Percentiles rank a stretch among this genome's conserved stretches.
Conservation (phyloP, 1,140 invertebrate species). For the Bombus fervidus region DNA sequence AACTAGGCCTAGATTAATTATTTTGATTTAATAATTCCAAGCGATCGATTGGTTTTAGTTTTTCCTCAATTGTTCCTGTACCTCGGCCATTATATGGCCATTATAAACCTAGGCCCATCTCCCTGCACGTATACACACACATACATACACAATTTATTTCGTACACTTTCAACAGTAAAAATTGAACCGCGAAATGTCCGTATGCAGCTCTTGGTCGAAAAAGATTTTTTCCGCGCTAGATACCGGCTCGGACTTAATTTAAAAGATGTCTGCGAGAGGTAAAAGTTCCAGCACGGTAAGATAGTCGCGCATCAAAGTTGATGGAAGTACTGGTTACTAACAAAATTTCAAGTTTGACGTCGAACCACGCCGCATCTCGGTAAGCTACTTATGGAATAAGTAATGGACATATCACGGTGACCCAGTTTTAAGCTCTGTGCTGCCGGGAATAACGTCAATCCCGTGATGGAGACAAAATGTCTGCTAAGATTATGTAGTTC, state of each 20-base stretch:
- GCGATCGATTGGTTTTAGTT: not conserved
- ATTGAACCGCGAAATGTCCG: not conserved
- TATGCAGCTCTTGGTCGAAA: not conserved
- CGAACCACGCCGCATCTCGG: constrained; percentile 10
- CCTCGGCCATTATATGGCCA: fast-evolving
- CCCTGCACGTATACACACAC: too few relatives aligned
- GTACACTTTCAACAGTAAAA: too few relatives aligned
- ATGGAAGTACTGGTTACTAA: constrained; percentile 27
- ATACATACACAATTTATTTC: not conserved
- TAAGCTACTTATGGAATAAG: constrained; percentile 52
- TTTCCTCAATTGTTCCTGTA: not conserved
- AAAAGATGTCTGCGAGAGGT: constrained; percentile 6
- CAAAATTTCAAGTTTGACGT: constrained; percentile 45
- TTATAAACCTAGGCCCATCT: not conserved
- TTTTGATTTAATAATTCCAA: not conserved
- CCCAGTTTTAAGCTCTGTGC: constrained; percentile 27
- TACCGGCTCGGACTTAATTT: constrained; percentile 26
- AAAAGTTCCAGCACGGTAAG: constrained; percentile 20
- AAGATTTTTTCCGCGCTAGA: not conserved
- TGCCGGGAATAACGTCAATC: constrained; percentile 17
- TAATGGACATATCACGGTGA: constrained; percentile 40
- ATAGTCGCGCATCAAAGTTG: constrained; percentile 38
- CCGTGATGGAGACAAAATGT: constrained; percentile 2
- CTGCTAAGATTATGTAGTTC: not conserved
- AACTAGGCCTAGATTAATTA: not conserved